These are phyloP conservation scores for Rafetus swinhoei DNA, from an alignment of 2,113 vertebrate species.

Conservation along the genomic window DNA sequence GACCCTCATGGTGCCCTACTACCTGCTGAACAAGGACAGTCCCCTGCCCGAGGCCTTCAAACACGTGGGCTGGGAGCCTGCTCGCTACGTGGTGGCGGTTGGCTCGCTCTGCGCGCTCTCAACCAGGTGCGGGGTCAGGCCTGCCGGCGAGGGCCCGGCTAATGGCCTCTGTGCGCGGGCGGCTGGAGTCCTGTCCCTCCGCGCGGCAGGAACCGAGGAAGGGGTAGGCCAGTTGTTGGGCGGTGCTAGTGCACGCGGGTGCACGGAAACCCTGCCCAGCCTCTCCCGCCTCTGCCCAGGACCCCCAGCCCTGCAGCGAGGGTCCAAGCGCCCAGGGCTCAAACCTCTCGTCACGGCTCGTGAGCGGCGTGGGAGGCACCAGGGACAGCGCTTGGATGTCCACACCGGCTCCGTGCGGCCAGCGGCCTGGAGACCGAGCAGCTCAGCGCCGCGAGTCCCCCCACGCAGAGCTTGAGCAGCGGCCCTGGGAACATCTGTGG, in stretches of 20 bases:
- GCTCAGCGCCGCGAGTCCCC: too few species aligned
- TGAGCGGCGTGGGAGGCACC: too few species aligned
- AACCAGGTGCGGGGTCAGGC: constrained; percentile 84
- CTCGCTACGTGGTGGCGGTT: constrained; percentile 89
- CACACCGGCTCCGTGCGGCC: too few species aligned
- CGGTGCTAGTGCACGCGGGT: neutral
- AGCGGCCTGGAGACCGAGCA: neutral
- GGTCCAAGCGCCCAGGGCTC: neutral
- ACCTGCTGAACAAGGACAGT: constrained; percentile 85
- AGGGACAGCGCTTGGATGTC: neutral
- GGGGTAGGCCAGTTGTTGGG: too few species aligned
- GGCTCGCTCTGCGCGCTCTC: constrained; percentile 96
- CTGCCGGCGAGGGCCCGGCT: too few species aligned
- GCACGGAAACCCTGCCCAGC: neutral
- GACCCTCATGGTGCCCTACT: constrained; percentile 97
- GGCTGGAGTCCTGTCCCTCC: too few species aligned
- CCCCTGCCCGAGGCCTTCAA: constrained; percentile 93
- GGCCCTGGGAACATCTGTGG: neutral
- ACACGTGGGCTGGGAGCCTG: constrained; percentile 86
- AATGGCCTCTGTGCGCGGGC: too few species aligned
- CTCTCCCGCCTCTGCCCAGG: neutral
- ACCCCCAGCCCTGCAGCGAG: too few species aligned
- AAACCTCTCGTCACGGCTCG: neutral
- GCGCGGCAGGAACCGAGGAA: too few species aligned
- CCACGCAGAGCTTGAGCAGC: neutral